Evolutionary conservation across 1,140 invertebrate species (phyloP).

Genomic region (Cydia pomonella): DNA sequence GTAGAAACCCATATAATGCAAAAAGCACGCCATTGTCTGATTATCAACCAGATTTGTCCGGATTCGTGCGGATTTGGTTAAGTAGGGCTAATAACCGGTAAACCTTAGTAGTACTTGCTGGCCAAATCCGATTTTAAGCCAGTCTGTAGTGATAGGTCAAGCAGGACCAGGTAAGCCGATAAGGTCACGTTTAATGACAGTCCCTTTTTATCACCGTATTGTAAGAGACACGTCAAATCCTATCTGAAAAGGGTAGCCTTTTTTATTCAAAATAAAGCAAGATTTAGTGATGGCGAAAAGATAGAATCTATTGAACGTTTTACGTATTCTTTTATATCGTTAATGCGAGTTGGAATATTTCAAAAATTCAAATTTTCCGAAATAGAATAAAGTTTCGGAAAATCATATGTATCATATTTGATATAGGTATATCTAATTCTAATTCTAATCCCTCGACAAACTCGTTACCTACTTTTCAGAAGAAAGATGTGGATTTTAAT

Average conservation of each 20-base stretch:
- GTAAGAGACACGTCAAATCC: conserved; percentile 3
- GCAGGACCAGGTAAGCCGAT: neutral
- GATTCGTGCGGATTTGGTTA: conserved; percentile 16
- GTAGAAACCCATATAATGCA: neutral
- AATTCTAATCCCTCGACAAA: too few relatives aligned
- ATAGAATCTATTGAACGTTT: neutral
- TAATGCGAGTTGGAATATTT: neutral
- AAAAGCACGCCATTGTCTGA: neutral
- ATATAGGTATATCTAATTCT: too few relatives aligned
- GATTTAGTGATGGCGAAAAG: neutral
- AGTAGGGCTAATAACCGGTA: conserved; percentile 9
- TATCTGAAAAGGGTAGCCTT: neutral
- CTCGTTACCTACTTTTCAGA: too few relatives aligned
- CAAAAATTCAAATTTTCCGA: too few relatives aligned
- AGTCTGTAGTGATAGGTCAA: neutral
- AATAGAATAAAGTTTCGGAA: too few relatives aligned
- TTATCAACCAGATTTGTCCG: conserved; percentile 21
- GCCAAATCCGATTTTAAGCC: conserved; percentile 5
- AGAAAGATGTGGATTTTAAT: too few relatives aligned
- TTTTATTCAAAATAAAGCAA: conserved; percentile 1
- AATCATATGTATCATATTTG: too few relatives aligned
- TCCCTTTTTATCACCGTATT: neutral
- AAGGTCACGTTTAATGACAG: conserved; percentile 10
- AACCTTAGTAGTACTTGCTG: conserved; percentile 14
- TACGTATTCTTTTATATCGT: neutral